These are phyloP conservation scores for Athrips mouffetella DNA, from an alignment of 2,888 invertebrate species.

Conservation along the genomic window DNA sequence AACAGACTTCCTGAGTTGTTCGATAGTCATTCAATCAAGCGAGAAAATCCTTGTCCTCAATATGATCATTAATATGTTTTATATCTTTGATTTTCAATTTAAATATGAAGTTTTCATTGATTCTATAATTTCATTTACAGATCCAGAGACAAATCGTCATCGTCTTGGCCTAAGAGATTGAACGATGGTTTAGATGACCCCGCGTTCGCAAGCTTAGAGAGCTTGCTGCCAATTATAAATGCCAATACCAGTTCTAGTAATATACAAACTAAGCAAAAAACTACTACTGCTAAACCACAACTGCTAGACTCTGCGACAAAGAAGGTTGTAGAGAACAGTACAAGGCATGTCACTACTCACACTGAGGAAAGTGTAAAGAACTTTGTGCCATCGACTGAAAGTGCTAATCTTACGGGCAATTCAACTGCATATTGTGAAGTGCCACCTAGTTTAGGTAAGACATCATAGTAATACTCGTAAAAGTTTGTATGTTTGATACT, in stretches of 20 bases:
- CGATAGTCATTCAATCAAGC: too few relatives aligned
- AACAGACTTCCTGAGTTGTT: too few relatives aligned
- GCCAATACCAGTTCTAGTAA: too few relatives aligned
- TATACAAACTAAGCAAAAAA: too few relatives aligned
- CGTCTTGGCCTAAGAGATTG: constrained; percentile 46
- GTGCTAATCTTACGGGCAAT: constrained; percentile 38
- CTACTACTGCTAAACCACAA: too few relatives aligned
- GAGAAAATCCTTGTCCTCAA: too few relatives aligned
- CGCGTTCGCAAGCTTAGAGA: too few relatives aligned
- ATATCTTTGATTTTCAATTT: too few relatives aligned
- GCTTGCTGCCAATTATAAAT: too few relatives aligned
- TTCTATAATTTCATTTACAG: constrained; percentile 21
- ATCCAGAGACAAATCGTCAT: constrained; percentile 37
- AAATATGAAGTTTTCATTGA: neutral
- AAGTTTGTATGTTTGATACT: too few relatives aligned
- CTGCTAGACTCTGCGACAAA: neutral
- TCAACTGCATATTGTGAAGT: constrained; percentile 74
- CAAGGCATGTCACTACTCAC: constrained; percentile 47
- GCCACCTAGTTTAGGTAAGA: constrained; percentile 82
- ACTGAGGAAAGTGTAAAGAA: constrained; percentile 51
- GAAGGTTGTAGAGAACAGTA: constrained; percentile 22
- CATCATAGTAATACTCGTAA: neutral
- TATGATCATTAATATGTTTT: too few relatives aligned
- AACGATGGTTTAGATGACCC: constrained; percentile 18
- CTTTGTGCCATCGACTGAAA: constrained; percentile 47